Conservation (phyloP, 2,113 vertebrate genomes). For the Mobula hypostoma region DNA sequence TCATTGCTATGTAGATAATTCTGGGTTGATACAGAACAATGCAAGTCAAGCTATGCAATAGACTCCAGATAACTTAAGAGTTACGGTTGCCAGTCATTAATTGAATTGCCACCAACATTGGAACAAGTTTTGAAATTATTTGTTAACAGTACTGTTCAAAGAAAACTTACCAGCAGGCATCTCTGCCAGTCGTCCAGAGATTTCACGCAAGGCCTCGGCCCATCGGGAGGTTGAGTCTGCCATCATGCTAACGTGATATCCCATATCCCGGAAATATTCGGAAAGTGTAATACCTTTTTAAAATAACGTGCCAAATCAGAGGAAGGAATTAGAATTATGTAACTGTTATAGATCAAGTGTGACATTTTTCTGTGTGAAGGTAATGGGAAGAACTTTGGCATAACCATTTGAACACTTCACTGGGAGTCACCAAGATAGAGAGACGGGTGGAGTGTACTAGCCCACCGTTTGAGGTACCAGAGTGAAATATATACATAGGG, state of each 20-base stretch:
- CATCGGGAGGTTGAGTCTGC: slow-evolving; percentile 95
- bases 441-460: neutral
- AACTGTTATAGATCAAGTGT: neutral
- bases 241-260: slow-evolving; percentile 98
- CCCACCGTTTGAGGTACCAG: neutral
- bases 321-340: neutral
- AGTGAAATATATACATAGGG: too few relatives aligned
- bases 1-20: neutral
- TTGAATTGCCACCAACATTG: neutral
- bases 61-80: neutral
- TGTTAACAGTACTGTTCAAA: neutral
- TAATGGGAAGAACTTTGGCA: neutral
- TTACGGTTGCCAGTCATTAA: neutral
- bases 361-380: neutral
- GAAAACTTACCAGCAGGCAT: slow-evolving; percentile 85
- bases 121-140: neutral
- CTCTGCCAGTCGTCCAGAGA: slow-evolving; percentile 92
- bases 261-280: slow-evolving; percentile 97
- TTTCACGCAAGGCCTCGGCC: slow-evolving; percentile 95
- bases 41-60: neutral
- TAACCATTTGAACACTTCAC: neutral
- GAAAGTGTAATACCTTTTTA: slow-evolving; percentile 85
- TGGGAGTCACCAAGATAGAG: neutral
- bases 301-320: neutral
- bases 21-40: neutral